phyloP scores from a whole-genome alignment of 1,140 invertebrate species.

The Sweltsa coloradensis region DNA sequence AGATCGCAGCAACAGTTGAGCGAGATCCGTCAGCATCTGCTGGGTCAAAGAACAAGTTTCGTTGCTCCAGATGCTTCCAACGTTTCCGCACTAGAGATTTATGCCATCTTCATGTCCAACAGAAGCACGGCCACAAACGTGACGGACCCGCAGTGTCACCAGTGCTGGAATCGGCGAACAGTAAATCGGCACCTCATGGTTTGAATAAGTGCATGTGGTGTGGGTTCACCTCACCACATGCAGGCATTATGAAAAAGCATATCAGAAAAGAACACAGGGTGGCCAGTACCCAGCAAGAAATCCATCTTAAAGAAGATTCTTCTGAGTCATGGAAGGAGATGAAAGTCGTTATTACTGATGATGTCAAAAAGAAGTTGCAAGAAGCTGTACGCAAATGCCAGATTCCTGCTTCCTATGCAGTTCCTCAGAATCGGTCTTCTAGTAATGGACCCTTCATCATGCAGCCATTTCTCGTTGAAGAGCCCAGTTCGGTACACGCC shows the following conservation, averaged over 20 bases:
- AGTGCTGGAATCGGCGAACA: constrained; percentile 7
- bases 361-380: constrained; percentile 34
- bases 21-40: constrained; percentile 1
- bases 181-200: constrained; percentile 28
- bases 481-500: constrained; percentile 27
- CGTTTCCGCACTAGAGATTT: constrained; percentile 29
- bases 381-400: constrained; percentile 41
- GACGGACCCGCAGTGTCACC: not conserved
- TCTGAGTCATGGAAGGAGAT: constrained; percentile 1
- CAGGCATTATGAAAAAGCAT: constrained; percentile 50
- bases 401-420: constrained; percentile 25
- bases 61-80: constrained; percentile 34
- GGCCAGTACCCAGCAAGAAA: constrained; percentile 19
- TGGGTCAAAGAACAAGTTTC: constrained; percentile 21
- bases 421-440: constrained; percentile 24
- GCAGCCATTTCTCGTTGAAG: constrained; percentile 76
- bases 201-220: constrained; percentile 50
- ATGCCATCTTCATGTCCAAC: constrained; percentile 30
- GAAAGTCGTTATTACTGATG: constrained; percentile 27
- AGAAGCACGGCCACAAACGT: constrained; percentile 23
- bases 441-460: constrained; percentile 41
- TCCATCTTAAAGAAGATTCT: not conserved
- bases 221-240: constrained; percentile 45
- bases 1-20: too few relatives aligned
- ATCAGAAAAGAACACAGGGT: constrained; percentile 43